Percentiles rank a stretch among this genome's conserved stretches.
phyloP scores from a whole-genome alignment of 2,113 vertebrate species.

The Dryoscopus gambensis region DNA sequence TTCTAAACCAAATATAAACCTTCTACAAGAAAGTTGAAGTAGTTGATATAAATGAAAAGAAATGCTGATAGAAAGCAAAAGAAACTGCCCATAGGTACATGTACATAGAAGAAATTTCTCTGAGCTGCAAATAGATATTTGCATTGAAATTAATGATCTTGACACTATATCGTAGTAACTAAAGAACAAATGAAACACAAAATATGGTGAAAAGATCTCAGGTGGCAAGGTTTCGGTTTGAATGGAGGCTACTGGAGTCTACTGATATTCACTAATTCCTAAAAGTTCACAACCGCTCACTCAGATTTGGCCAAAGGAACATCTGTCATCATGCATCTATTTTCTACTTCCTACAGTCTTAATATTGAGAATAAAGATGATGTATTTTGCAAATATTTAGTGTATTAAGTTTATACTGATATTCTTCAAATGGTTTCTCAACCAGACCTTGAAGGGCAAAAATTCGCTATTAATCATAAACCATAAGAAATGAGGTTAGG shows the following conservation, averaged over 20 bases:
- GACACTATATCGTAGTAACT: rapidly evolving
- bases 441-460: neutral
- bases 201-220: neutral
- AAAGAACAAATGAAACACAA: neutral
- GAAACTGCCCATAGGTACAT: neutral
- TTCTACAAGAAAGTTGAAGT: neutral
- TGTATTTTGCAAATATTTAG: neutral
- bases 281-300: neutral
- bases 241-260: neutral
- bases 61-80: neutral
- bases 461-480: neutral
- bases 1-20: neutral
- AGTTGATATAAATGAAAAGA: neutral
- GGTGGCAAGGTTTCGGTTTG: neutral
- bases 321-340: neutral
- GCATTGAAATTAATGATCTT: neutral
- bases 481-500: neutral
- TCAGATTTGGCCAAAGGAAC: neutral
- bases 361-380: neutral
- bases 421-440: neutral
- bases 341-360: neutral
- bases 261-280: neutral
- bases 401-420: neutral
- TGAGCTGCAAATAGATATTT: neutral
- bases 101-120: neutral